A percentile compares a stretch with the other conserved stretches of the same genome.
phyloP scores from a whole-genome alignment of 1,140 invertebrate genomes.

The Drosophila neocordata region DNA sequence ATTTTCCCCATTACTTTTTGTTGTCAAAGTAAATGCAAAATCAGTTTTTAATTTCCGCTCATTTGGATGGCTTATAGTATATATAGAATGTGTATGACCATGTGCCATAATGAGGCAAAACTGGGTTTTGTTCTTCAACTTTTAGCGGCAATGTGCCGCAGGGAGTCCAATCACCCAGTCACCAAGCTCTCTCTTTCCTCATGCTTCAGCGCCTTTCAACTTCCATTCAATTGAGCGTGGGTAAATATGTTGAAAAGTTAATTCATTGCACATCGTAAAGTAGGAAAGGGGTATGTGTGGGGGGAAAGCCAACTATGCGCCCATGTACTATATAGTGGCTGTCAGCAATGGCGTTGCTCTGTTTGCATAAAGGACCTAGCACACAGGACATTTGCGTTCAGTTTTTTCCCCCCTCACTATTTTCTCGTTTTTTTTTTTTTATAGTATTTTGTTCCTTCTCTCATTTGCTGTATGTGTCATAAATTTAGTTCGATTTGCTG shows the following conservation, averaged over 20 bases:
- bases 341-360: constrained; percentile 64
- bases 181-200: constrained; percentile 7
- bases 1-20: neutral
- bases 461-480: constrained; percentile 62
- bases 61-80: constrained; percentile 47
- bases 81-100: neutral
- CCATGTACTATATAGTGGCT: constrained; percentile 51
- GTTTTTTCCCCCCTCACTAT: constrained; percentile 17
- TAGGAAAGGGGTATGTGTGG: neutral
- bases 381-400: constrained; percentile 70
- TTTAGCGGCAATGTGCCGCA: constrained; percentile 46
- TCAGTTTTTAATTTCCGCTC: constrained; percentile 79
- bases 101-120: constrained; percentile 57
- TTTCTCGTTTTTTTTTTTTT: constrained; percentile 21
- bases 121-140: constrained; percentile 63
- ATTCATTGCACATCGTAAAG: constrained; percentile 79
- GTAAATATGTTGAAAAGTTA: constrained; percentile 83
- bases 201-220: constrained; percentile 8
- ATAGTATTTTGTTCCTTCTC: constrained; percentile 24
- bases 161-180: constrained; percentile 15
- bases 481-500: constrained; percentile 82
- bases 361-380: constrained; percentile 74
- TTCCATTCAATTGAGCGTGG: constrained; percentile 77
- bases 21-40: constrained; percentile 48
- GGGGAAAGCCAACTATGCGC: constrained; percentile 1